A percentile compares a stretch with the other conserved stretches of the same genome.
phyloP scores from a whole-genome alignment of 35 echinoderm and acorn worm genomes.

The Ophioderma brevispina region DNA sequence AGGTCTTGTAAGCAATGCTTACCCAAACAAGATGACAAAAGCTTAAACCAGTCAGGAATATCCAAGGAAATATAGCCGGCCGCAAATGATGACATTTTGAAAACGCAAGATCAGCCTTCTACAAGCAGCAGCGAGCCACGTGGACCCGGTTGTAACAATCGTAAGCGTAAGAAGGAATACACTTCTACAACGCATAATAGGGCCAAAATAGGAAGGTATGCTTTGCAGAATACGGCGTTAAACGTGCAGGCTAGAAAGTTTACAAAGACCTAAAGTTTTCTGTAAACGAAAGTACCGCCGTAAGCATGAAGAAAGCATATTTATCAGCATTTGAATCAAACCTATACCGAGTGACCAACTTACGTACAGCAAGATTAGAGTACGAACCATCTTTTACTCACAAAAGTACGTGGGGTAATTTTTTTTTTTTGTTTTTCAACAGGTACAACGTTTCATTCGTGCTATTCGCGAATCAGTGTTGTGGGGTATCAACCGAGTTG shows the following conservation, averaged over 20 bases:
- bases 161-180: too few species aligned
- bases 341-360: neutral
- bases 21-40: neutral
- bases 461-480: conserved; percentile 1
- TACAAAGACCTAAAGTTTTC: conserved; percentile 30
- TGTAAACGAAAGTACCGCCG: conserved; percentile 42
- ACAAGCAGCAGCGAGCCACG: conserved; percentile 20
- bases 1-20: neutral
- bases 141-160: too few species aligned
- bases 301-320: conserved; percentile 33
- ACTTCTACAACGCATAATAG: conserved; percentile 3
- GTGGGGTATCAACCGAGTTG: neutral
- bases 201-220: conserved; percentile 59
- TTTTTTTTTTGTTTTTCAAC: too few species aligned
- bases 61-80: neutral
- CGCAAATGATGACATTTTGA: neutral
- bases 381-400: neutral
- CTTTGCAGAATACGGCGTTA: conserved; percentile 37
- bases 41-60: neutral
- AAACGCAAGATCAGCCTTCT: neutral
- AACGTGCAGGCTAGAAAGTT: conserved; percentile 28
- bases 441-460: neutral
- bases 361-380: neutral
- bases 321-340: neutral
- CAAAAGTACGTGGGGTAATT: neutral